These are phyloP conservation scores for Acestrorhynchus altus DNA, from an alignment of 2,797 vertebrate species.

Conservation along the genomic window DNA sequence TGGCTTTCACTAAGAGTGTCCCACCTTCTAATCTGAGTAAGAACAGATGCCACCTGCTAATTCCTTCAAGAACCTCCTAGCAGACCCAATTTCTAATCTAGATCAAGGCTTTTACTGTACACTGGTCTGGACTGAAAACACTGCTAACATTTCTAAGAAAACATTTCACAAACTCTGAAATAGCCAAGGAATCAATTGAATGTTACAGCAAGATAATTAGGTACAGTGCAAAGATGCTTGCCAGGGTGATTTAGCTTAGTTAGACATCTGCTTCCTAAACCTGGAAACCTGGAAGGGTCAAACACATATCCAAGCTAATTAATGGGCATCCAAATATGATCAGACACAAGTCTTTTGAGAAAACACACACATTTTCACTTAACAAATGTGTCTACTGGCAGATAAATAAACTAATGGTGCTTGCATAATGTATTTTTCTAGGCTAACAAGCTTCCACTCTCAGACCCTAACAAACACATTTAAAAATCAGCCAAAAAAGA, in stretches of 20 bases:
- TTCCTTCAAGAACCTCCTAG: slow-evolving; percentile 42
- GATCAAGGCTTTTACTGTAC: slow-evolving; percentile 33
- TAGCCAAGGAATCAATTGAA: neutral
- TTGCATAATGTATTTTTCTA: neutral
- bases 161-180: neutral
- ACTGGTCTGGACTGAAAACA: slow-evolving; percentile 6
- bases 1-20: slow-evolving; percentile 51
- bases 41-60: slow-evolving; percentile 57
- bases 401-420: neutral
- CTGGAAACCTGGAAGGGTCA: neutral
- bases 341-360: neutral
- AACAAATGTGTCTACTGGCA: neutral
- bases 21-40: slow-evolving; percentile 45
- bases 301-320: neutral
- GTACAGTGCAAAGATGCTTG: slow-evolving; percentile 48
- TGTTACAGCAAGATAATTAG: slow-evolving; percentile 55
- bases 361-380: neutral
- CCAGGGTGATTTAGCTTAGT: slow-evolving; percentile 44
- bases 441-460: neutral
- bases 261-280: slow-evolving; percentile 9
- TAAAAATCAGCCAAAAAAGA: no score
- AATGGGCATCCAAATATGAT: neutral
- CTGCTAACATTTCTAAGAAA: slow-evolving; percentile 36
- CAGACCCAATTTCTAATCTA: slow-evolving; percentile 48
- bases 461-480: neutral